Base-by-base conservation (phyloP, 1,140 invertebrate species). In the Ditylenchus dipsaci region DNA sequence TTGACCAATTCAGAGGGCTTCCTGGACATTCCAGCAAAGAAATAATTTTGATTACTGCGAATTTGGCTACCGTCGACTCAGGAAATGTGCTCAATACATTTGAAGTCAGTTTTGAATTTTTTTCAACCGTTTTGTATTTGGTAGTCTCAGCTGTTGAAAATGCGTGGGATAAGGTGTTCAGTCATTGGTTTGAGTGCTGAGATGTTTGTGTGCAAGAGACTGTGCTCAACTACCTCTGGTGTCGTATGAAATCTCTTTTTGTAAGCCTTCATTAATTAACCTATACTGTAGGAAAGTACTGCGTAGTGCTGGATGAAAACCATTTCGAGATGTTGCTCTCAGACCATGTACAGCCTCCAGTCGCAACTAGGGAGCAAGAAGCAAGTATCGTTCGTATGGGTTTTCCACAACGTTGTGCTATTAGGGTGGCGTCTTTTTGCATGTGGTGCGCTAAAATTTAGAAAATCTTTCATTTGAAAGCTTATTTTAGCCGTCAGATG, bases 11-110 rank as follows among this genome's bases (percentile, higher is more conserved):
- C 63, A 67, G 66, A 38, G 67, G 59, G 13, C 43, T 71, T 23
- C 69, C 69, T 49, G 42, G 59, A 15, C 69, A 71, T 27, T 59
- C 71, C n/a, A 71, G 69, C 30, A 71, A 71, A 38, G 69, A 71
- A 73, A 45, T 64, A 58, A 70, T 70, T 11, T 27, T 68, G n/a
- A 49, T 70, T 42, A 47, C 68, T 17, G 49, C 68, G 27, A 70
- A 64, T 56, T 59, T 69, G 26, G 27, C 45, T 3, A 72, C 69
- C 15, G 42, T 74, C 21, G 69, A 71, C 49, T 58, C 70, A 23
- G 9, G 11, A 38, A 61, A 27, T 57, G 42, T 71, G n/a, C 29
- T 27, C 19, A 38, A 17, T 1, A 67, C 49, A 26, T 67, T 65
- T 67, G 66, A 67, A 58, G 66, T 67, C 21, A 38, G 43, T 30